Conservation (phyloP, 2,797 vertebrate genomes). For the Epinephelus awoara region DNA sequence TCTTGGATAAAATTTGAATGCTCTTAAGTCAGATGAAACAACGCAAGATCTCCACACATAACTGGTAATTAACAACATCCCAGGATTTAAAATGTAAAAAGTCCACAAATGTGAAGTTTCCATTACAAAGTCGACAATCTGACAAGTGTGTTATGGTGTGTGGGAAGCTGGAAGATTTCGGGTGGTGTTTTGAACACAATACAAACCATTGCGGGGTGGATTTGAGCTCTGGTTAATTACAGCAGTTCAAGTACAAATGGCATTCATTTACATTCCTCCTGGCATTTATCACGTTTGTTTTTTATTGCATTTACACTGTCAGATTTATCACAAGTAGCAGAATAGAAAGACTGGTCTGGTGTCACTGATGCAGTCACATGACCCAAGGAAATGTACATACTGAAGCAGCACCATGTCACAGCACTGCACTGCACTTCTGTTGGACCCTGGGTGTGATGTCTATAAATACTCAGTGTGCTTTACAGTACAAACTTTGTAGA, state of each 20-base stretch:
- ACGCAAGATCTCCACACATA: background rate
- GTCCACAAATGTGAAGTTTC: background rate
- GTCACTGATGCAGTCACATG: slow-evolving; percentile 37
- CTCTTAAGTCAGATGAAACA: background rate
- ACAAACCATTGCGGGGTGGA: background rate
- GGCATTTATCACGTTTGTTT: slow-evolving; percentile 5
- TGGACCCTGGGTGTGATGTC: slow-evolving; percentile 23
- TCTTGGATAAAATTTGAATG: background rate
- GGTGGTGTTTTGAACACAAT: background rate
- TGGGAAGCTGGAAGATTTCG: background rate
- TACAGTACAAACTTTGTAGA: slow-evolving; percentile 36
- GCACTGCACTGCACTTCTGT: background rate
- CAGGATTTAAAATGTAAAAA: slow-evolving; percentile 5
- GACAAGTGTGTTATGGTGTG: background rate
- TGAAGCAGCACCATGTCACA: background rate
- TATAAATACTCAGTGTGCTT: slow-evolving; percentile 14
- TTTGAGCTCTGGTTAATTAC: background rate
- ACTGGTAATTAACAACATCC: background rate
- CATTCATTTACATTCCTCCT: slow-evolving; percentile 30
- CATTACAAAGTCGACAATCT: background rate
- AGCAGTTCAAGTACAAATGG: background rate
- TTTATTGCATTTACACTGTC: slow-evolving; percentile 17
- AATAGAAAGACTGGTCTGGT: background rate
- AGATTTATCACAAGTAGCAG: slow-evolving; percentile 1
- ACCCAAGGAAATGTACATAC: slow-evolving; percentile 30